A percentile compares a stretch with the other conserved stretches of the same genome.
phyloP scores from a whole-genome alignment of 1,140 invertebrate genomes.

The Procambarus clarkii region DNA sequence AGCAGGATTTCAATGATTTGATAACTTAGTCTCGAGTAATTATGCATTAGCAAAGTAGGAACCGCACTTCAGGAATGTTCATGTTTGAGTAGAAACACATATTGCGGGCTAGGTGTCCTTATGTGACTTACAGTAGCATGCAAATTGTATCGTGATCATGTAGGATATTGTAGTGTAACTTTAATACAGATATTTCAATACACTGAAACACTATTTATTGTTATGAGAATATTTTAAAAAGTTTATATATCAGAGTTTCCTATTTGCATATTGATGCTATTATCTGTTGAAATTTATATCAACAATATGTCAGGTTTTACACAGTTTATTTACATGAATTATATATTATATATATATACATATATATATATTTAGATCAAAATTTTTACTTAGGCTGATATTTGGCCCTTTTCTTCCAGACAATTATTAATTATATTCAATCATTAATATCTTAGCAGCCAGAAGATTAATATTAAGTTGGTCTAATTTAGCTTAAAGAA shows the following conservation, averaged over 20 bases:
- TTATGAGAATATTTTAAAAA: slow-evolving; percentile 22
- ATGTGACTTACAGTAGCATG: slow-evolving; percentile 14
- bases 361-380: no score
- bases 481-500: no score
- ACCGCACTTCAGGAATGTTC: slow-evolving; percentile 30
- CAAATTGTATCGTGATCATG: slow-evolving; percentile 32
- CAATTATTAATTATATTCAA: no score
- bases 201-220: slow-evolving; percentile 37
- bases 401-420: no score
- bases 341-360: no score
- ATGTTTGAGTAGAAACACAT: slow-evolving; percentile 56
- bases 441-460: no score
- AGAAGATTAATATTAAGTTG: no score
- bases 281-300: background rate
- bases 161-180: slow-evolving; percentile 26
- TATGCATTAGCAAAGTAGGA: slow-evolving; percentile 27
- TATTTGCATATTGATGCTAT: background rate
- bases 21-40: background rate
- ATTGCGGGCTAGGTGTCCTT: background rate
- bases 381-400: no score
- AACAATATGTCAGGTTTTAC: background rate
- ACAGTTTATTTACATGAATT: background rate
- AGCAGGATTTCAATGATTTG: slow-evolving; percentile 36
- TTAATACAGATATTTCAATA: slow-evolving; percentile 40
- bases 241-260: slow-evolving; percentile 28